Percentiles rank a stretch among this genome's conserved stretches.
phyloP scores from a whole-genome alignment of 2,888 invertebrate species.

The Caenorhabditis sp. region DNA sequence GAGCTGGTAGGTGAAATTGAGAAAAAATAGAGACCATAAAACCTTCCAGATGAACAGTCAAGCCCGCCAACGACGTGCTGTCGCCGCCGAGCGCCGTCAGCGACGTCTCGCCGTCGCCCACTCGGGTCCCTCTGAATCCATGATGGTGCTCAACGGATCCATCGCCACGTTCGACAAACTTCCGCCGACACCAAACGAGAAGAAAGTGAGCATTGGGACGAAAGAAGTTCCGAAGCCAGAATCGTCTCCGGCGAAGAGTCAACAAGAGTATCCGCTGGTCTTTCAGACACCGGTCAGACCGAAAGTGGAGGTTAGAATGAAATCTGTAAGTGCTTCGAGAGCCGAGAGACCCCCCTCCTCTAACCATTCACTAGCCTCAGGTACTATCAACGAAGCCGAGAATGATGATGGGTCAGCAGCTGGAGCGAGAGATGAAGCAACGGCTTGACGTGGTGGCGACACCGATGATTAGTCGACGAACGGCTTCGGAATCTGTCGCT shows the following conservation, averaged over 20 bases:
- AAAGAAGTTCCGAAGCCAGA: not conserved
- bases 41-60: constrained; percentile 54
- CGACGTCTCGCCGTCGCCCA: constrained; percentile 10
- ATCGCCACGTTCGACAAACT: constrained; percentile 43
- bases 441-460: constrained; percentile 42
- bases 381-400: constrained; percentile 13
- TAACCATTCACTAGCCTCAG: not conserved
- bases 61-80: constrained; percentile 35
- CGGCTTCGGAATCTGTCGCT: constrained; percentile 9
- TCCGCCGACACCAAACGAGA: constrained; percentile 3
- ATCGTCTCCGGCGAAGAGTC: constrained; percentile 9
- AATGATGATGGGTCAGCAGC: constrained; percentile 15
- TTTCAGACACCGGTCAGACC: constrained; percentile 6
- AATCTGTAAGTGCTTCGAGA: constrained; percentile 4
- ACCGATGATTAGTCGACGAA: constrained; percentile 39
- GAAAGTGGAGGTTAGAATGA: not conserved
- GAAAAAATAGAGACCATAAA: too few species aligned
- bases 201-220: not conserved
- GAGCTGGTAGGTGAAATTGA: constrained; percentile 52
- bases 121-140: constrained; percentile 38
- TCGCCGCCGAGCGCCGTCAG: constrained; percentile 32
- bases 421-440: constrained; percentile 45
- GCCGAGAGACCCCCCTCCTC: not conserved
- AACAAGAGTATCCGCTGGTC: constrained; percentile 15
- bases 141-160: constrained; percentile 58